These are phyloP conservation scores for Greenwoodochromis staneri DNA, from an alignment of 2,113 vertebrate species.

Conservation along the genomic window DNA sequence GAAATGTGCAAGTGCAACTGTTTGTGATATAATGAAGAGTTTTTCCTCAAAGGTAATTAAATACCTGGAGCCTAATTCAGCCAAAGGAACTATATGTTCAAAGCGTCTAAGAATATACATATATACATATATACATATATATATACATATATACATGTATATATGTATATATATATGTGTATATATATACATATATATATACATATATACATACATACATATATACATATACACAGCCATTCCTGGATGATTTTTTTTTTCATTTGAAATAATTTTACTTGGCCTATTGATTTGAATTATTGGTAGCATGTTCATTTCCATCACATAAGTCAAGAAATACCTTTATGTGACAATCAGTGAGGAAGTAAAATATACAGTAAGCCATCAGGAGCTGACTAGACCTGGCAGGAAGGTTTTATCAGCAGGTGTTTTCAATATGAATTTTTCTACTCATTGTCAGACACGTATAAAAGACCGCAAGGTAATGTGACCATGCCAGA, in stretches of 20 bases:
- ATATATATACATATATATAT: fast-evolving
- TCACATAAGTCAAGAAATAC: background rate
- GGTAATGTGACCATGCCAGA: background rate
- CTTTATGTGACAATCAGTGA: background rate
- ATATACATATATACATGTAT: fast-evolving
- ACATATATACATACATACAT: too few species aligned
- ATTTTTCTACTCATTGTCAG: background rate
- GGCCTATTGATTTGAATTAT: background rate
- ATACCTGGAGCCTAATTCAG: background rate
- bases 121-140: background rate
- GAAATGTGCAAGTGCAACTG: background rate
- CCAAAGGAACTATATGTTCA: background rate
- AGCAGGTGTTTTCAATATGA: background rate
- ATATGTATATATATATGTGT: too few species aligned
- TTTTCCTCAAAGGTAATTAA: background rate
- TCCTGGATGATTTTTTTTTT: background rate
- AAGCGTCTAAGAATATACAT: background rate
- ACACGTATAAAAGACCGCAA: background rate
- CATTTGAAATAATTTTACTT: background rate
- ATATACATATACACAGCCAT: background rate
- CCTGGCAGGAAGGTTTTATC: background rate
- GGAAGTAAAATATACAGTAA: background rate
- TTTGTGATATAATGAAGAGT: background rate
- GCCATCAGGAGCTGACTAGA: background rate
- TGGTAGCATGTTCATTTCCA: background rate